Percentiles rank a stretch among this genome's conserved stretches.
Evolutionary conservation across 2,113 vertebrate genomes (phyloP).

Genomic region (Amblyornis subalaris): DNA sequence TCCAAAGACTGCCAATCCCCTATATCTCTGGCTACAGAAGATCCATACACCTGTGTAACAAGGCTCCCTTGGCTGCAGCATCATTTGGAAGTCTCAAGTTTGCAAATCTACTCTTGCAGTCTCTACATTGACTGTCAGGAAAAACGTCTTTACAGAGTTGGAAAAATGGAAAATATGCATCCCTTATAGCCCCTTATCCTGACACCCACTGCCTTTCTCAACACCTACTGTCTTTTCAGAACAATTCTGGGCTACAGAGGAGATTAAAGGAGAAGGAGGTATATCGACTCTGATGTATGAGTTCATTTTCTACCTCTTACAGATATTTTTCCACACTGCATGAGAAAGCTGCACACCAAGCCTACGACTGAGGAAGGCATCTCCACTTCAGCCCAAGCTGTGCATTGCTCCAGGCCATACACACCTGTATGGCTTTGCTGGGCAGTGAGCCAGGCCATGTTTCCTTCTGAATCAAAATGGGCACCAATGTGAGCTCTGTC

Average conservation of each 20-base stretch:
- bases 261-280: not conserved
- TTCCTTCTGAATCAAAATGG: not conserved
- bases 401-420: not conserved
- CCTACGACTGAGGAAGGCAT: not conserved
- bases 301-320: not conserved
- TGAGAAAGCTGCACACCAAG: not conserved
- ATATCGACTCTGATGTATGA: not conserved
- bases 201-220: not conserved
- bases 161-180: not conserved
- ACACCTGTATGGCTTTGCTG: not conserved
- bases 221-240: not conserved
- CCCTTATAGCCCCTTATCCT: not conserved
- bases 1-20: not conserved
- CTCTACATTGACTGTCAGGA: not conserved
- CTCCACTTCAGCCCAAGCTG: not conserved
- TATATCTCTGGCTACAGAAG: not conserved
- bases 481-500: rapidly evolving
- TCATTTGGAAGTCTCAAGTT: not conserved
- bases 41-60: not conserved
- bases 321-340: not conserved
- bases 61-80: not conserved
- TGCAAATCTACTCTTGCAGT: not conserved
- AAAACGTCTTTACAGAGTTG: not conserved
- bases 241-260: not conserved
- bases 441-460: rapidly evolving